These are phyloP conservation scores for Drosophila nigritarsus DNA, from an alignment of 2,888 invertebrate species.

Conservation along the genomic window DNA sequence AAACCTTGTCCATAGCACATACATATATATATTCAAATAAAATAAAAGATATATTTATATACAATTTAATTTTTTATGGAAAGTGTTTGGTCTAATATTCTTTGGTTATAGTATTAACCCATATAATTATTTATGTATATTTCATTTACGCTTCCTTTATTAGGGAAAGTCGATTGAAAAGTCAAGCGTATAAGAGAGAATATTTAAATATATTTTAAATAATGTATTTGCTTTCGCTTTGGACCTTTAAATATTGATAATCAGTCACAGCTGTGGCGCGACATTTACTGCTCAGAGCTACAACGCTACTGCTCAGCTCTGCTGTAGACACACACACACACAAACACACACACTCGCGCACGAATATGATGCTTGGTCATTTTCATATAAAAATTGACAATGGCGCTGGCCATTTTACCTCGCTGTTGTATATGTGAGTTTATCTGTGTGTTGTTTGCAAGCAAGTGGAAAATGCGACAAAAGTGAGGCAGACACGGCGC, in stretches of 20 bases:
- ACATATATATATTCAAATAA: no score
- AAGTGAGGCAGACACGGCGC: conserved; percentile 47
- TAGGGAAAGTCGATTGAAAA: rapidly evolving
- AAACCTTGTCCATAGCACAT: no score
- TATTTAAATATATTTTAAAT: background rate
- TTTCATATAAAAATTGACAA: conserved; percentile 68
- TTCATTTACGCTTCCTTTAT: background rate
- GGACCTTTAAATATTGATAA: background rate
- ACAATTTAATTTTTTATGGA: no score
- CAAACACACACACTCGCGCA: conserved; percentile 6
- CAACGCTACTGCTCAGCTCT: background rate
- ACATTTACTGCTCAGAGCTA: background rate
- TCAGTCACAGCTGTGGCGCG: no score
- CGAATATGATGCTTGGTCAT: conserved; percentile 57
- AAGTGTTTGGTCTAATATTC: background rate
- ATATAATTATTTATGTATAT: background rate
- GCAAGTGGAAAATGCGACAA: conserved; percentile 69
- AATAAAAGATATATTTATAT: no score
- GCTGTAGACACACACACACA: background rate
- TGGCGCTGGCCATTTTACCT: conserved; percentile 47
- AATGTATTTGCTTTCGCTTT: background rate
- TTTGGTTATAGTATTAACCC: background rate
- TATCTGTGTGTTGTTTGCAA: conserved; percentile 34
- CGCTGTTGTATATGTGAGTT: conserved; percentile 7
- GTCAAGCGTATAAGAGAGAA: background rate